Conservation (phyloP, 2,888 invertebrate species). For the Ichneumon xanthorius region DNA sequence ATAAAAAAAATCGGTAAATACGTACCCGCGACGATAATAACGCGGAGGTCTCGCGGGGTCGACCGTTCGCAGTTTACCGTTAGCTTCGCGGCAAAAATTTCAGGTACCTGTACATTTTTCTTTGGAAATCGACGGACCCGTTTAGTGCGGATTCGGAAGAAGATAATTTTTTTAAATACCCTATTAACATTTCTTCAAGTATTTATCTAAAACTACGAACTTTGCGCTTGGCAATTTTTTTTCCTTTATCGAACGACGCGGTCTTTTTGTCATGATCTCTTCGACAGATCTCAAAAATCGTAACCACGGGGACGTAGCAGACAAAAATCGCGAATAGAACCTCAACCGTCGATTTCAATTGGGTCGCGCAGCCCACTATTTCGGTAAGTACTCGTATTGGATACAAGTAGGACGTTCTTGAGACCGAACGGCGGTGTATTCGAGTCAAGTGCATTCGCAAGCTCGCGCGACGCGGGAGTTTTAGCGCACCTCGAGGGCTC, state of each 20-base stretch:
- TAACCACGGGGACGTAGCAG: not conserved
- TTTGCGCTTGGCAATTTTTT: not conserved
- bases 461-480: not conserved
- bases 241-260: not conserved
- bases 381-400: conserved; percentile 49
- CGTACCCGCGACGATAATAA: conserved; percentile 32
- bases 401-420: not conserved
- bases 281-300: not conserved
- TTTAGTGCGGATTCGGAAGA: not conserved
- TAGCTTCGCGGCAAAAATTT: not conserved
- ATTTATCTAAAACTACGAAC: not conserved
- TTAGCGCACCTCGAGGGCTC: not conserved
- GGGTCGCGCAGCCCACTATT: conserved; percentile 77
- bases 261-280: conserved; percentile 6
- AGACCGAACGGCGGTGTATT: not conserved
- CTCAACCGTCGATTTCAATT: conserved; percentile 69
- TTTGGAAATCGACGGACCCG: not conserved
- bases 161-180: not conserved
- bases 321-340: conserved; percentile 68
- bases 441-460: conserved; percentile 13
- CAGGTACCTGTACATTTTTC: not conserved
- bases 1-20: conserved; percentile 13
- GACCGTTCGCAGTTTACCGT: not conserved
- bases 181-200: not conserved
- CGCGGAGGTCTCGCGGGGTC: not conserved